These are phyloP conservation scores for Myotis planiceps DNA, from an alignment of 2,797 vertebrate species.

Conservation along the genomic window DNA sequence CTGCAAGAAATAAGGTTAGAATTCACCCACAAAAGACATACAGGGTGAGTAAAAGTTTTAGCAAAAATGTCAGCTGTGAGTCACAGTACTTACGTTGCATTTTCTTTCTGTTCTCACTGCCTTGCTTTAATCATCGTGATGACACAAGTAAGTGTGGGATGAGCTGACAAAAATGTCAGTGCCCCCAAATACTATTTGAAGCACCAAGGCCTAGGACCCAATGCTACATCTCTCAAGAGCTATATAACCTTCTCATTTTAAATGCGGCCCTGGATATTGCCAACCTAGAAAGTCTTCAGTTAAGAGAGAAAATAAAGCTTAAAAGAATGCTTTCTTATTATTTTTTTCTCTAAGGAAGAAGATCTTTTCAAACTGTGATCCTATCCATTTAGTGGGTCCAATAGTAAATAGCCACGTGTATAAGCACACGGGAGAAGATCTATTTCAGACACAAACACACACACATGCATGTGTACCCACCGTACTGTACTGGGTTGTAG, in stretches of 20 bases:
- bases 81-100: neutral
- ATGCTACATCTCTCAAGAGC: neutral
- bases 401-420: neutral
- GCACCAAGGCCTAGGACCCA: neutral
- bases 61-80: neutral
- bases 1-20: slow-evolving; percentile 6
- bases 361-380: neutral
- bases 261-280: neutral
- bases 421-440: neutral
- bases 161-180: neutral
- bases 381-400: neutral
- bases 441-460: neutral
- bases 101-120: neutral
- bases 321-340: neutral
- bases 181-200: neutral
- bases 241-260: neutral
- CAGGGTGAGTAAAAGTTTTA: neutral
- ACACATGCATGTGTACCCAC: neutral
- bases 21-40: neutral
- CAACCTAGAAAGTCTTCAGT: neutral
- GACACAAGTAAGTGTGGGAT: neutral
- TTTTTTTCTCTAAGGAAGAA: neutral
- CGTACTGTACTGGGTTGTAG: neutral
- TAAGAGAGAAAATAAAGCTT: neutral
- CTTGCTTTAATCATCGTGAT: neutral